A percentile compares a stretch with the other conserved stretches of the same genome.
phyloP scores from a whole-genome alignment of 2,888 invertebrate genomes.

The Drosophila testacea region DNA sequence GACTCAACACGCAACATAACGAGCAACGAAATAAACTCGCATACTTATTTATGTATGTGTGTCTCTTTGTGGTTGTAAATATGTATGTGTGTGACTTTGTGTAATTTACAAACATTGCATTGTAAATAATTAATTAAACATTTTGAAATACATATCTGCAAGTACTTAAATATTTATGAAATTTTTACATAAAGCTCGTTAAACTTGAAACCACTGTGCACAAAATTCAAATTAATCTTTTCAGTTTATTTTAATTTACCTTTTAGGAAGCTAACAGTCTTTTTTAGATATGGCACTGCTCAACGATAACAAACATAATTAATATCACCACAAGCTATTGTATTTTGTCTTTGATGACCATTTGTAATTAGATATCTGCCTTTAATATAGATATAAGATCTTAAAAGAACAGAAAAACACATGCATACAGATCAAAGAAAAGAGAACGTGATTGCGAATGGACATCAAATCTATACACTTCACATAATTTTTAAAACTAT shows the following conservation, averaged over 20 bases:
- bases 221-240: conserved; percentile 9
- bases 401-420: no score
- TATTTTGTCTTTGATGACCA: no score
- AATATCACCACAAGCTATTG: no score
- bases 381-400: no score
- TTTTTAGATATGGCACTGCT: no score
- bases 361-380: no score
- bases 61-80: not conserved
- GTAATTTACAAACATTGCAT: conserved; percentile 44
- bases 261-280: not conserved
- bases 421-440: no score
- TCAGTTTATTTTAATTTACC: conserved; percentile 2
- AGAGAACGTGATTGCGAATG: no score
- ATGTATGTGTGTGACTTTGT: conserved; percentile 14
- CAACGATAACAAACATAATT: no score
- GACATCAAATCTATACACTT: not conserved
- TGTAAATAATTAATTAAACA: conserved; percentile 54
- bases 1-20: conserved; percentile 20
- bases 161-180: conserved; percentile 28
- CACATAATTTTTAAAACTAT: not conserved
- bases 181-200: conserved; percentile 12
- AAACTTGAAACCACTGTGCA: conserved; percentile 11
- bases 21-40: conserved; percentile 3
- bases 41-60: not conserved
- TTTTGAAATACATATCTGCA: conserved; percentile 52